A percentile compares a stretch with the other conserved stretches of the same genome.
These are phyloP conservation scores for Heteractis magnifica DNA, from an alignment of 92 coral and sea anemone genomes.

Conservation along the genomic window DNA sequence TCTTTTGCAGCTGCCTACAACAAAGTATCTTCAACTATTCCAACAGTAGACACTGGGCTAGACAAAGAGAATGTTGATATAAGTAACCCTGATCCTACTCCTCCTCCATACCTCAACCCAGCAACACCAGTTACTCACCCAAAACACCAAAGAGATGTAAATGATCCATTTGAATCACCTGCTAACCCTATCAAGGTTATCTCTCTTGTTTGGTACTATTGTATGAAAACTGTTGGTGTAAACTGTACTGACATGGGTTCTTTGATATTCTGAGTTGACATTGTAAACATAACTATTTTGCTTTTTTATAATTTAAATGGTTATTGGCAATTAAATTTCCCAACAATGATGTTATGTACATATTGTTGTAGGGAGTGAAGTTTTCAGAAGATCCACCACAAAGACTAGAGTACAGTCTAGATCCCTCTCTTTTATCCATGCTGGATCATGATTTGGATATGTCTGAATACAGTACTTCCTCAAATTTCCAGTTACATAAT, in stretches of 20 bases:
- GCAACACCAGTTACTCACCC: slow-evolving; percentile 72
- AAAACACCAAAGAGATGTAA: slow-evolving; percentile 24
- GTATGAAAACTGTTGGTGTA: too few relatives aligned
- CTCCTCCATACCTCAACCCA: slow-evolving; percentile 54
- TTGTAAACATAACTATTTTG: too few relatives aligned
- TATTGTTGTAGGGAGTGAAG: slow-evolving; percentile 59
- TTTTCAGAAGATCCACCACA: slow-evolving; percentile 68
- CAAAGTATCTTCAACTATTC: slow-evolving; percentile 68
- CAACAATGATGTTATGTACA: too few relatives aligned
- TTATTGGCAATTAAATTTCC: too few relatives aligned
- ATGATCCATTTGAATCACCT: slow-evolving; percentile 73
- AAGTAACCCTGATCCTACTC: slow-evolving; percentile 62
- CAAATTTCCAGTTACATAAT: neutral
- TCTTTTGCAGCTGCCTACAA: slow-evolving; percentile 66
- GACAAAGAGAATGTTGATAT: slow-evolving; percentile 46
- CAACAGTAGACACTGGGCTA: slow-evolving; percentile 70
- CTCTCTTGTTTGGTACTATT: neutral
- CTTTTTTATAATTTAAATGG: too few relatives aligned
- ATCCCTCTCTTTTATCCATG: slow-evolving; percentile 36
- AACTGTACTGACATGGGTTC: neutral
- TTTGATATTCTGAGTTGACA: neutral
- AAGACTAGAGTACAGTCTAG: slow-evolving; percentile 57
- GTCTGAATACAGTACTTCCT: neutral
- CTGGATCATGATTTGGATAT: slow-evolving; percentile 5
- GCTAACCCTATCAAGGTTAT: slow-evolving; percentile 48